These are phyloP conservation scores for Willowsia nigromaculata DNA, from an alignment of 2,888 invertebrate species.

Conservation along the genomic window DNA sequence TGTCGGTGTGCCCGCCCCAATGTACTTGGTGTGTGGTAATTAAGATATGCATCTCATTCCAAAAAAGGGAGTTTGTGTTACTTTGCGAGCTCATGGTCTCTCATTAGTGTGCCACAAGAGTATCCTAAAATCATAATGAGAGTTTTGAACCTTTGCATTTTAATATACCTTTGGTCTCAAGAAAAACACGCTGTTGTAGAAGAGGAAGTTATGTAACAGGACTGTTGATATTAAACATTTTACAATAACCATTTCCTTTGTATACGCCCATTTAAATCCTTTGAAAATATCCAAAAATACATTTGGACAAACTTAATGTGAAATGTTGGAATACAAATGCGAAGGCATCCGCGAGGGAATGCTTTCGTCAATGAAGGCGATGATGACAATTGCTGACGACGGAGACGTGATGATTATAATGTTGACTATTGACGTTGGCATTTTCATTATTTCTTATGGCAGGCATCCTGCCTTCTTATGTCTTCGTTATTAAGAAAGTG, in stretches of 20 bases:
- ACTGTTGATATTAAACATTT: too few relatives aligned
- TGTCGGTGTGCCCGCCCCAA: not conserved
- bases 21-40: constrained; percentile 54
- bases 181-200: too few relatives aligned
- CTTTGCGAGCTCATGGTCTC: constrained; percentile 21
- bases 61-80: constrained; percentile 18
- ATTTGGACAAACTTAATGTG: not conserved
- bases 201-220: not conserved
- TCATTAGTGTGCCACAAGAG: constrained; percentile 64
- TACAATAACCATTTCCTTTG: not conserved
- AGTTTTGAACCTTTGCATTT: constrained; percentile 61
- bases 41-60: constrained; percentile 62
- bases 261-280: not conserved
- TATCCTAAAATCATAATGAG: constrained; percentile 62
- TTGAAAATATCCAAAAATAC: not conserved
- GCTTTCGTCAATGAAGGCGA: not conserved
- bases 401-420: not conserved
- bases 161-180: constrained; percentile 2
- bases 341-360: not conserved
- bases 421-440: not conserved
- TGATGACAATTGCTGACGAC: constrained; percentile 1
- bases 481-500: not conserved
- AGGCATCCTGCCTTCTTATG: not conserved
- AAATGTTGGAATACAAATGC: not conserved
- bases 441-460: constrained; percentile 4